These are phyloP conservation scores for Eristalinus aeneus DNA, from an alignment of 2,888 invertebrate genomes.

Conservation along the genomic window DNA sequence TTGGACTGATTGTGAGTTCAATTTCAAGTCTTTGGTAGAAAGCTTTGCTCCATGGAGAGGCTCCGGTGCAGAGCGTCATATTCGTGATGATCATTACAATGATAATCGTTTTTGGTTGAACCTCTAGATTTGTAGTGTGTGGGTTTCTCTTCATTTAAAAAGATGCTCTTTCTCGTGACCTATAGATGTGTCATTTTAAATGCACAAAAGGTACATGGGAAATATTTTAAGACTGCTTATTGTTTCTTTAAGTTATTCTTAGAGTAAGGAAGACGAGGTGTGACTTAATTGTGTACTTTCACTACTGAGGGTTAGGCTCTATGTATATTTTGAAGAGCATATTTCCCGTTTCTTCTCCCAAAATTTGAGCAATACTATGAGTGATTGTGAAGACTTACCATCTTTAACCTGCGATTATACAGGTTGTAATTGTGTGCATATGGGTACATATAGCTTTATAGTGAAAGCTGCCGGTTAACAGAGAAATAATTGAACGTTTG, in stretches of 20 bases:
- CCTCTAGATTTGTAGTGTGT: slow-evolving; percentile 3
- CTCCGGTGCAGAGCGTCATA: slow-evolving; percentile 40
- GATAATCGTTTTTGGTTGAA: slow-evolving; percentile 47
- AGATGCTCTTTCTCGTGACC: slow-evolving; percentile 29
- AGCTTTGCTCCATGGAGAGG: slow-evolving; percentile 30
- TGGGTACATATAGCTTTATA: slow-evolving; percentile 46
- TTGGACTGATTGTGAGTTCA: neutral
- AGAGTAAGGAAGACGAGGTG: neutral
- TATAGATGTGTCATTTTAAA: slow-evolving; percentile 51
- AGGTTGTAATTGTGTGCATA: slow-evolving; percentile 58
- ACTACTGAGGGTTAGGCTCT: slow-evolving; percentile 23
- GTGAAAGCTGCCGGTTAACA: slow-evolving; percentile 61
- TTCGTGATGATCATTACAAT: slow-evolving; percentile 58
- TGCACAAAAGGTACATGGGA: slow-evolving; percentile 12
- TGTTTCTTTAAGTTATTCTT: slow-evolving; percentile 19
- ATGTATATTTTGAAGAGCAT: slow-evolving; percentile 21
- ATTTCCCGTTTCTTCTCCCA: slow-evolving; percentile 38
- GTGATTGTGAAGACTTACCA: neutral
- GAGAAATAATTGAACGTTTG: slow-evolving; percentile 63
- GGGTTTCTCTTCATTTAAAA: slow-evolving; percentile 13
- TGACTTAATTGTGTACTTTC: slow-evolving; percentile 52
- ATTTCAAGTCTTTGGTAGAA: slow-evolving; percentile 30
- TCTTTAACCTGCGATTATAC: slow-evolving; percentile 52
- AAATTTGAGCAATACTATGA: neutral
- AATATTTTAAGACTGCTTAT: slow-evolving; percentile 33